Evolutionary conservation across 92 coral and sea anemone genomes (phyloP).

Genomic region (Hydrozoanthus gracilis): DNA sequence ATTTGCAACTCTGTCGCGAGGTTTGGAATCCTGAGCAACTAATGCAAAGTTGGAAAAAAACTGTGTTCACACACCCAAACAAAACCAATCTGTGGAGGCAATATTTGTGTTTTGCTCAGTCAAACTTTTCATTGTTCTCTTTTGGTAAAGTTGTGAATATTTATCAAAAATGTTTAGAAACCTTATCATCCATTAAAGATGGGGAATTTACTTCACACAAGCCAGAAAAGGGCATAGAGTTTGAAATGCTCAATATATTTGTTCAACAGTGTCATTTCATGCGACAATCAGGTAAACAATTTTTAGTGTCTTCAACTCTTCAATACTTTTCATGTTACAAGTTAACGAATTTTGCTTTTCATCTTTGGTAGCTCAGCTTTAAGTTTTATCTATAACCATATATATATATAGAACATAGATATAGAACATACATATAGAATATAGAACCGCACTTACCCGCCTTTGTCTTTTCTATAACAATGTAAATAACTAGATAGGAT

Average conservation of each 20-base stretch:
- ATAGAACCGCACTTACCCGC: no score
- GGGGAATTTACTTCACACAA: constrained; percentile 90
- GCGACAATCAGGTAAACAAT: constrained; percentile 84
- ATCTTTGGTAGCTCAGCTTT: no score
- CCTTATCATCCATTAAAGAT: constrained; percentile 86
- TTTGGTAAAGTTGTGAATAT: constrained; percentile 64
- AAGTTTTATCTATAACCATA: no score
- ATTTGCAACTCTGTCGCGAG: constrained; percentile 75
- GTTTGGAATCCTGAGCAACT: constrained; percentile 73
- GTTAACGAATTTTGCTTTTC: no score
- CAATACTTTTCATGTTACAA: no score
- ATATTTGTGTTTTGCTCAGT: constrained; percentile 85
- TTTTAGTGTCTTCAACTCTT: not conserved
- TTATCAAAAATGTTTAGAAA: constrained; percentile 84
- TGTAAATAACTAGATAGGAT: no score
- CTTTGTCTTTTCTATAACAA: no score
- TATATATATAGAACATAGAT: no score
- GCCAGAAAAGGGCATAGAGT: constrained; percentile 79
- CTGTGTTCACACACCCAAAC: constrained; percentile 84
- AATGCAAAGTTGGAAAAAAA: constrained; percentile 83
- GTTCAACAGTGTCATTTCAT: constrained; percentile 83
- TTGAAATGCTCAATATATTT: constrained; percentile 87
- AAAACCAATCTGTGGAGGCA: constrained; percentile 82
- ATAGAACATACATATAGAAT: no score
- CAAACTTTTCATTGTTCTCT: constrained; percentile 88